Conservation (phyloP, 2,888 invertebrate genomes). For the Drosophila neotestacea region DNA sequence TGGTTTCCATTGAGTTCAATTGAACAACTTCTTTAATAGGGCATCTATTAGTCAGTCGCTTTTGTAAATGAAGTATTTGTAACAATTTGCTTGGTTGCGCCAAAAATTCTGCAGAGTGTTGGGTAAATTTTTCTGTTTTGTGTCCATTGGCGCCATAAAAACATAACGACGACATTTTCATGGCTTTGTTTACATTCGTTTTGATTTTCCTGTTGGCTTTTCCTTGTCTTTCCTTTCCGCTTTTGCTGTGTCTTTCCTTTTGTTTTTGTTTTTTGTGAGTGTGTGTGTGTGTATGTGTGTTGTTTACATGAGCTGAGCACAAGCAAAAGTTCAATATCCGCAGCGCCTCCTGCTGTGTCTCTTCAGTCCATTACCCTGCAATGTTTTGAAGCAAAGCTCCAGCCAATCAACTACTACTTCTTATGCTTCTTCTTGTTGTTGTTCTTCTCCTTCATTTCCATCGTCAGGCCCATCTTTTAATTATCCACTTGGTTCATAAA, state of each 20-base stretch:
- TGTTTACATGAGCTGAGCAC: conserved; percentile 40
- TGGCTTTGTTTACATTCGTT: conserved; percentile 74
- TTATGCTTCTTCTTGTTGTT: not conserved
- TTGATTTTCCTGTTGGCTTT: conserved; percentile 64
- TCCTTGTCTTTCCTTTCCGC: conserved; percentile 15
- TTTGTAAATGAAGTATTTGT: conserved; percentile 5
- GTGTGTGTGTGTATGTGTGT: conserved; percentile 34
- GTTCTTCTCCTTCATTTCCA: not conserved
- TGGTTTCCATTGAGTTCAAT: conserved; percentile 16
- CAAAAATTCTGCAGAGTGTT: conserved; percentile 22
- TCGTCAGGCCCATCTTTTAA: conserved; percentile 57
- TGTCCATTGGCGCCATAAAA: conserved; percentile 63
- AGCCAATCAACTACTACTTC: conserved; percentile 15
- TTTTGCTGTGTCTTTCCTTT: not conserved
- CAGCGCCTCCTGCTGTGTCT: conserved; percentile 12
- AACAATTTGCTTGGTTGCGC: conserved; percentile 21
- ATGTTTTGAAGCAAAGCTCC: conserved; percentile 12
- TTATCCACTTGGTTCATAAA: conserved; percentile 69
- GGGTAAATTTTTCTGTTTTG: conserved; percentile 33
- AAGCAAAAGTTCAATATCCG: conserved; percentile 70
- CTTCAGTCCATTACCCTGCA: not conserved
- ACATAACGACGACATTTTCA: conserved; percentile 75
- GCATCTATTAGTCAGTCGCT: conserved; percentile 10
- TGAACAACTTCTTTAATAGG: conserved; percentile 8
- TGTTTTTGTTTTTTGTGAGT: conserved; percentile 6